These are phyloP conservation scores for Cephus spinipes DNA, from an alignment of 2,888 invertebrate species.

Conservation along the genomic window DNA sequence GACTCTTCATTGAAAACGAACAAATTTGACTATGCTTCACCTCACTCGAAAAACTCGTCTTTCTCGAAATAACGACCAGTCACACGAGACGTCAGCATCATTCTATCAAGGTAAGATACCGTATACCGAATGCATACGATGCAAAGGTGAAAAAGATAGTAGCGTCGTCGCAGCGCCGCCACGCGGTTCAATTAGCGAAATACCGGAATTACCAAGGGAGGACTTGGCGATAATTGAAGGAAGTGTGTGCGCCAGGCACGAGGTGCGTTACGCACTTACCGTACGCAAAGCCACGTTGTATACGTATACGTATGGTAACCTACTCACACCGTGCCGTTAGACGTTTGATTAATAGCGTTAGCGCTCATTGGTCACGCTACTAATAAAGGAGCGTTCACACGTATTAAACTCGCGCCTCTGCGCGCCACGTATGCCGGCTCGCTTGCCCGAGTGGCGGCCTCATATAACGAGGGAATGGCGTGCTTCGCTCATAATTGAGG, in stretches of 20 bases:
- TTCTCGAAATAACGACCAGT: neutral
- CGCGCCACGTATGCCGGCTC: conserved; percentile 30
- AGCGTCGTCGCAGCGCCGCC: conserved; percentile 28
- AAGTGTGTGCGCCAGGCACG: conserved; percentile 13
- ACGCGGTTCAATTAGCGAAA: conserved; percentile 9
- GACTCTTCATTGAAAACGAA: neutral
- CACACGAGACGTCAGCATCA: neutral
- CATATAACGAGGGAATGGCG: conserved; percentile 66
- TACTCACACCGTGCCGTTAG: conserved; percentile 45
- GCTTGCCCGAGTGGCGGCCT: conserved; percentile 34
- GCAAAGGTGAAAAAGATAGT: neutral
- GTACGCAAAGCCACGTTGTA: neutral
- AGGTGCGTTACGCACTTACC: conserved; percentile 1
- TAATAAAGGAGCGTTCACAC: conserved; percentile 66
- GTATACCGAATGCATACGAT: too few relatives aligned
- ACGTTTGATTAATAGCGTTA: conserved; percentile 65
- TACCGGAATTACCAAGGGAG: neutral
- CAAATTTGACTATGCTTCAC: neutral
- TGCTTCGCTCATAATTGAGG: conserved; percentile 62
- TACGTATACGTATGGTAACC: neutral
- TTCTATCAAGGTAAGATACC: neutral
- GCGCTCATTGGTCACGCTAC: conserved; percentile 66
- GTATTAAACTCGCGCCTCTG: conserved; percentile 58
- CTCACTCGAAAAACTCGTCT: neutral
- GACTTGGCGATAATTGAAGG: conserved; percentile 3